phyloP scores from a whole-genome alignment of 2,888 invertebrate species.

The Diadegma fenestrale region DNA sequence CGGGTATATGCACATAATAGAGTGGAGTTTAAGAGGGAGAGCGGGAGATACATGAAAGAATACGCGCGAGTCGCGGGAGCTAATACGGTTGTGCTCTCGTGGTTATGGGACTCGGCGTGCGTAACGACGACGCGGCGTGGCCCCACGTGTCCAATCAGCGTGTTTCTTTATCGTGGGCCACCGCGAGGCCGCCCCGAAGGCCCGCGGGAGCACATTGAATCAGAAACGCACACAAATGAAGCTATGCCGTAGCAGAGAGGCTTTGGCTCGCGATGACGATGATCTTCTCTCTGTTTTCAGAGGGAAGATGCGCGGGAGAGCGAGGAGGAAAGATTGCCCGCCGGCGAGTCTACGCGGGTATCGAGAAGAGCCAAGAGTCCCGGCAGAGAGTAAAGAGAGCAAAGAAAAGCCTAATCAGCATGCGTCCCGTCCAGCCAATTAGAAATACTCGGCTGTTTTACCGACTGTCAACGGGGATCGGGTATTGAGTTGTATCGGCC shows the following conservation, averaged over 20 bases:
- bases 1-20: constrained; percentile 55
- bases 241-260: constrained; percentile 2
- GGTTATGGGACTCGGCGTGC: constrained; percentile 68
- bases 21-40: constrained; percentile 35
- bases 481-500: constrained; percentile 84
- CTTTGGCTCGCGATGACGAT: constrained; percentile 21
- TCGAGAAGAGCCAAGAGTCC: constrained; percentile 58
- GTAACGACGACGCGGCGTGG: constrained; percentile 76
- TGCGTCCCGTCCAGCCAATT: constrained; percentile 84
- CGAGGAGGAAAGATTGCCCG: constrained; percentile 16
- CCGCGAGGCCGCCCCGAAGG: constrained; percentile 73
- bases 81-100: constrained; percentile 64
- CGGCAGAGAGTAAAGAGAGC: constrained; percentile 66
- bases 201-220: constrained; percentile 11
- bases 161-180: constrained; percentile 80
- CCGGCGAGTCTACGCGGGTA: constrained; percentile 53
- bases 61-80: constrained; percentile 62
- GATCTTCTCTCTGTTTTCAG: constrained; percentile 34
- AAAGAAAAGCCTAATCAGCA: constrained; percentile 84
- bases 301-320: too few species aligned
- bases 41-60: constrained; percentile 40
- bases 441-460: constrained; percentile 84
- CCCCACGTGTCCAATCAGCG: constrained; percentile 82
- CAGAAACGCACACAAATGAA: constrained; percentile 14
- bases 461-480: constrained; percentile 83